Evolutionary conservation across 2,113 vertebrate species (phyloP), one percentile per base, ranked within the genome.

Genomic region (Tetraodon nigroviridis): DNA sequence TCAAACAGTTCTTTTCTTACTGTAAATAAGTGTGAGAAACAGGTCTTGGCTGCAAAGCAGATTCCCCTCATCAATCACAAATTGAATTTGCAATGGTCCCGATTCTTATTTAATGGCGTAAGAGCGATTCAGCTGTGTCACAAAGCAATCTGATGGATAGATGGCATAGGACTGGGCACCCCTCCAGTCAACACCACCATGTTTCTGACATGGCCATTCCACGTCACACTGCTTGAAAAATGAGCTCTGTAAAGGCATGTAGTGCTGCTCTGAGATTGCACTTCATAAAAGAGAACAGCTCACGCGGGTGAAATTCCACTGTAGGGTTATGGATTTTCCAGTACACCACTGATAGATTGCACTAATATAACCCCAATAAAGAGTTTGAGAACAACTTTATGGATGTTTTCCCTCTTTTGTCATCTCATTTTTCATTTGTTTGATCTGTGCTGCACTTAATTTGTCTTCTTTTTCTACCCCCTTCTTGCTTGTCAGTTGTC

Each of bases 321-420:
- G 86, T 90, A 92, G 91, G 84, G 92, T 93, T 96, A 97, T 95
- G 91, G 93, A 95, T 97, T 98, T 96, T 93, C 91, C 92, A 93
- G 90, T 92, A 92, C 91, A 92, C 93, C 90, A 89, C 91, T 98
- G 95, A 98, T 94, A 95, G 92, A 96, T 96, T 93, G 93, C 90
- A 92, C 93, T 93, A 94, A 98, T 96, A 95, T 96, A 94, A 93
- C 92, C 93, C 92, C 93, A 94, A 94, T 95, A 94, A 95, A 95
- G 93, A 92, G 90, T 90, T 93, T 76, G 81, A 93, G 91, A 92
- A 90, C 91, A 92, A 92, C 90, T 94, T 93, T 93, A 94, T 93
- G 79, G 91, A 93, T 91, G 90, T 83, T 88, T 86, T 82, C 76
- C 73, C 71, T 75, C 73, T 77, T 83, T 80, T 87, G 81, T 79